Evolutionary conservation across 2,797 vertebrate genomes (phyloP).

Genomic region (Lithobates sylvaticus): DNA sequence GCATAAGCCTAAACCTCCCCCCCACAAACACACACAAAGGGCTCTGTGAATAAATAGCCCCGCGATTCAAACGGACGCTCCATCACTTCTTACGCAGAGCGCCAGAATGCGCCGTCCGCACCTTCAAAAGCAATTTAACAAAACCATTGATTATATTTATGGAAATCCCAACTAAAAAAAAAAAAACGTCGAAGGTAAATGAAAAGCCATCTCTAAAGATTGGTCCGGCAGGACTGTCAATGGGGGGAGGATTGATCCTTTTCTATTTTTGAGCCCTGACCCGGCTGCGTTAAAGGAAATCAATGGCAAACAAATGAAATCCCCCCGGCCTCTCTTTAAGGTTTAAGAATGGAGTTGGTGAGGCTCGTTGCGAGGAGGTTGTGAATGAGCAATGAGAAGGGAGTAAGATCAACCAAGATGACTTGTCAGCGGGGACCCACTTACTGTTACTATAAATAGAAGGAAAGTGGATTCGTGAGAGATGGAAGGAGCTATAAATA

Average conservation of each 20-base stretch:
- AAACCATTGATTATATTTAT: neutral
- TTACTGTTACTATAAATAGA: conserved; percentile 60
- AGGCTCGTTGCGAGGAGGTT: neutral
- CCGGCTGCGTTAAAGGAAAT: conserved; percentile 11
- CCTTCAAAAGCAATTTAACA: neutral
- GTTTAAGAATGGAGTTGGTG: neutral
- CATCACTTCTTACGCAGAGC: too few relatives aligned
- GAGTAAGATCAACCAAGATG: conserved; percentile 19
- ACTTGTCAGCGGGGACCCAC: conserved; percentile 57
- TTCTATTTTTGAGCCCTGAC: neutral
- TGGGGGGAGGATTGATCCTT: neutral
- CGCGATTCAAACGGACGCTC: too few relatives aligned
- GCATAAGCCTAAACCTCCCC: too few relatives aligned
- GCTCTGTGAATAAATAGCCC: too few relatives aligned
- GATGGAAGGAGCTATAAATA: conserved; percentile 50
- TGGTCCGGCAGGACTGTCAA: neutral
- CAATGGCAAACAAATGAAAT: neutral
- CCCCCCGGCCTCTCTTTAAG: neutral
- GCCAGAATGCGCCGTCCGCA: too few relatives aligned
- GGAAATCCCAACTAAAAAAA: neutral
- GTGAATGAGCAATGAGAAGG: conserved; percentile 22
- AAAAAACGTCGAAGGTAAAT: too few relatives aligned
- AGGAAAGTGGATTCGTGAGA: conserved; percentile 22
- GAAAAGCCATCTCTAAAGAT: too few relatives aligned
- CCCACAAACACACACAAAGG: too few relatives aligned